Base-by-base conservation (phyloP, 2,888 invertebrate species). In the Chymomyza fuscimana region DNA sequence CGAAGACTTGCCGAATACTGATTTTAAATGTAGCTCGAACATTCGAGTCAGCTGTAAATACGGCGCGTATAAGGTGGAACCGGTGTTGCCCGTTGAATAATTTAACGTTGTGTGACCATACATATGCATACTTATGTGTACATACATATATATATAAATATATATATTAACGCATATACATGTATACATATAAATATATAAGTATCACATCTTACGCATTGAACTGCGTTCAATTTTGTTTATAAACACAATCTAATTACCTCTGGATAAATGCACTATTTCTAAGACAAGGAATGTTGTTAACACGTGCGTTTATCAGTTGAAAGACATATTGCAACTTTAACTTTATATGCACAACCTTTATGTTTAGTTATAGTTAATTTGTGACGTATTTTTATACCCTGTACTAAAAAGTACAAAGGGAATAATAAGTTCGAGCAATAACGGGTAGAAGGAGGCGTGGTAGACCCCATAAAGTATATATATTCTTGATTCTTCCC, bases 91-190 rank as follows among this genome's bases (percentile, higher is more conserved):
- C 40, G 40, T 46, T 46, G 40, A 46, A 46, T 46, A 46, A 46
- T 46, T 46, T 46, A 46, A 46, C 40, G 12, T 46, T 46, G 40
- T 46, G 40, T 46, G 58, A 72, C 62, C 58, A 63, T 73, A 73
- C 72, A 67, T 62, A 67, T 58, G 62, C 50, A 70, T 52, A 68
- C 56, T 72, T 63, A 22, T 40, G 70, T 50, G 62, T 22, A 67
- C 36, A 66, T 54, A 56, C 25, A 46, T 15, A 61, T 7, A 46
- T 12, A 15, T 46, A 46, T 46, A 46, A 12, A 12, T 15, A 12
- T 46, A 46, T 46, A 10, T 12, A 46, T 32, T 7, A 7, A 32
- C 32, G 9, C 4, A 32, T 32, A 32, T 32, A n/a, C n/a, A 32
- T 32, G 32, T 32, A 9, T 32, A 7, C 9, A 32, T 32, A 32